These are phyloP conservation scores for Notarius lentiginosus DNA, from an alignment of 2,113 vertebrate species.

Conservation along the genomic window DNA sequence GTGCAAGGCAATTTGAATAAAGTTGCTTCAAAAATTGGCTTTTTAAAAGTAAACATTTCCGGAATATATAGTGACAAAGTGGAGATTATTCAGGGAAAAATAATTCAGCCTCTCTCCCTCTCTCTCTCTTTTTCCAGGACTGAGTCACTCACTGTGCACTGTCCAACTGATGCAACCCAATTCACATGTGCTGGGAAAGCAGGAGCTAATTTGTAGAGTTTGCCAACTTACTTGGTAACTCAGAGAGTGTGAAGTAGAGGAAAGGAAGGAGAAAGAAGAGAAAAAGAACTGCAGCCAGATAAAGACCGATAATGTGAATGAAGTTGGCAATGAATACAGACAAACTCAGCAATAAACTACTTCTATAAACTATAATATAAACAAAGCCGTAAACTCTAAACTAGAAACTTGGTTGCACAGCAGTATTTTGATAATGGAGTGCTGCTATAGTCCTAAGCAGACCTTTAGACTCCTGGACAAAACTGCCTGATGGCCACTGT, in stretches of 20 bases:
- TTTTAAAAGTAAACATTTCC: neutral
- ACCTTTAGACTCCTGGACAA: neutral
- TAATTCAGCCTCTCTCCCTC: neutral
- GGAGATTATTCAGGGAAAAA: neutral
- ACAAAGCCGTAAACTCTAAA: neutral
- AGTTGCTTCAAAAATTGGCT: neutral
- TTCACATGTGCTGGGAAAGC: conserved; percentile 5
- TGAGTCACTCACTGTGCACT: conserved; percentile 23
- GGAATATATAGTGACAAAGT: neutral
- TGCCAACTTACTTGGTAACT: conserved; percentile 1
- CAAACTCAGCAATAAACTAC: neutral
- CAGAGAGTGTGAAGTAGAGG: neutral
- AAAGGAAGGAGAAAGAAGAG: neutral
- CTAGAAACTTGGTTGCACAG: neutral
- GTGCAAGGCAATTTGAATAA: neutral
- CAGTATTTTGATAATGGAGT: neutral
- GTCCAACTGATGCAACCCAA: conserved; percentile 28
- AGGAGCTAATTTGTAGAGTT: conserved; percentile 45
- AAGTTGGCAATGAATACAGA: neutral
- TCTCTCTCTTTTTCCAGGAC: neutral
- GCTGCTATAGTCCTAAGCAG: neutral
- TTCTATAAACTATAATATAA: neutral
- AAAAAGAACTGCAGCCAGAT: neutral
- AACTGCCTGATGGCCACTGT: neutral
- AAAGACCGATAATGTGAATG: neutral